Percentiles rank a stretch among this genome's conserved stretches.
Evolutionary conservation across 2,797 vertebrate genomes (phyloP).

Genomic region (Tiaroga cobitis): DNA sequence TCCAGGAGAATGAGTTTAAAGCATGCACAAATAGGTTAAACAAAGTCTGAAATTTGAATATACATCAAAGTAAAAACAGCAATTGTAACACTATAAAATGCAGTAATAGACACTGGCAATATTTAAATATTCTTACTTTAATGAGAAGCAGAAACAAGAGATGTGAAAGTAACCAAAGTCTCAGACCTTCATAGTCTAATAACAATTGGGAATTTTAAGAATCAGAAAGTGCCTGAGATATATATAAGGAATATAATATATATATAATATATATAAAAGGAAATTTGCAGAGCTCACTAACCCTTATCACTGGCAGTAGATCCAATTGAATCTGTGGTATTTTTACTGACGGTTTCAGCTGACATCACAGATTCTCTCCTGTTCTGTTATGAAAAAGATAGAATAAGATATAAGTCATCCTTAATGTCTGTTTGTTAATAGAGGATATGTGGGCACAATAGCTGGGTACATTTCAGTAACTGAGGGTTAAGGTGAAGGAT

Average conservation of each 20-base stretch:
- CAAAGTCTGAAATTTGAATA: background rate
- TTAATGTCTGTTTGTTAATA: background rate
- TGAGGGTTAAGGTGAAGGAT: background rate
- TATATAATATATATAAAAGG: too few relatives aligned
- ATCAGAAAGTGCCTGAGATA: background rate
- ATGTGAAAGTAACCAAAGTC: background rate
- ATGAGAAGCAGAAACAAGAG: background rate
- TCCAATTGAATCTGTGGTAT: background rate
- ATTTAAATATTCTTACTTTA: background rate
- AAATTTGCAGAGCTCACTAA: background rate
- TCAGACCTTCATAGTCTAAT: background rate
- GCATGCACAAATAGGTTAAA: too few relatives aligned
- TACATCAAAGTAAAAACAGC: background rate
- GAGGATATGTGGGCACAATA: background rate
- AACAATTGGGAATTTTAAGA: background rate
- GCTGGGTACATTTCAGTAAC: background rate
- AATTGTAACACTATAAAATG: too few relatives aligned
- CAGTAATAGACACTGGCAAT: background rate
- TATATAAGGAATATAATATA: too few relatives aligned
- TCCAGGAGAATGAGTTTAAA: too few relatives aligned
- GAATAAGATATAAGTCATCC: background rate
- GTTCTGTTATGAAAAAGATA: slow-evolving; percentile 5
- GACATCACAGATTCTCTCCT: slow-evolving; percentile 6
- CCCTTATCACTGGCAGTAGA: background rate
- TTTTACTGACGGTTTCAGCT: background rate